These are phyloP conservation scores for Laupala kohalensis DNA, from an alignment of 1,140 invertebrate species.

Conservation along the genomic window DNA sequence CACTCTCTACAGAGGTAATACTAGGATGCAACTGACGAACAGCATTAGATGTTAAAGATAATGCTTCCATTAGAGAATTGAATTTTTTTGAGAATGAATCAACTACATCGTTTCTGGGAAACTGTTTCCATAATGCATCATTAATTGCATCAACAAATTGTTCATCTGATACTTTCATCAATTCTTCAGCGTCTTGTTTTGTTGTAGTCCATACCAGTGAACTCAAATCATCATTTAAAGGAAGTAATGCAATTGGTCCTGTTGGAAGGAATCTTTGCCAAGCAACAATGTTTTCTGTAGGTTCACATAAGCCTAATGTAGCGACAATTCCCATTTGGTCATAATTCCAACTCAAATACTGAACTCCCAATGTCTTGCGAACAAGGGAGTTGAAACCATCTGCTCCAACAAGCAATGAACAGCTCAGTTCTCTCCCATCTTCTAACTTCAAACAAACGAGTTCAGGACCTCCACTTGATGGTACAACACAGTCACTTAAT, in stretches of 20 bases:
- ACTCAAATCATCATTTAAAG: slow-evolving; percentile 59
- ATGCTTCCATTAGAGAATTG: neutral
- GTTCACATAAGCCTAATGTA: slow-evolving; percentile 65
- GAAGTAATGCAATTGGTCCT: slow-evolving; percentile 83
- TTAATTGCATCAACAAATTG: slow-evolving; percentile 86
- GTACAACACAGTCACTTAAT: neutral
- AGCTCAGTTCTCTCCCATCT: neutral
- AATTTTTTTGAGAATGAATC: slow-evolving; percentile 1
- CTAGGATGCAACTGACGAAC: slow-evolving; percentile 65
- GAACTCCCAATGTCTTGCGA: slow-evolving; percentile 60
- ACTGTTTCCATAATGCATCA: slow-evolving; percentile 65
- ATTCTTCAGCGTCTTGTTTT: slow-evolving; percentile 51
- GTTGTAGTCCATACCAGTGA: slow-evolving; percentile 88
- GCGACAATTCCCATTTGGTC: slow-evolving; percentile 83
- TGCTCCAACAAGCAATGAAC: slow-evolving; percentile 44
- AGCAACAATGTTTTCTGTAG: slow-evolving; percentile 64
- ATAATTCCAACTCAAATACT: slow-evolving; percentile 71
- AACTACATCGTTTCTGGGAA: slow-evolving; percentile 40
- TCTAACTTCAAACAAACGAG: neutral
- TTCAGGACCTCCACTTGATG: neutral
- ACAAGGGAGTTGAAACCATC: slow-evolving; percentile 85
- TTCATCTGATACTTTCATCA: slow-evolving; percentile 54
- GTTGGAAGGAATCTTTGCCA: slow-evolving; percentile 91
- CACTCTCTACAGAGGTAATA: slow-evolving; percentile 43
- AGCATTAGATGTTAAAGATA: slow-evolving; percentile 17